Percentiles rank a stretch among this genome's conserved stretches.
Conservation (phyloP, 2,113 vertebrate species). For the Nibea coibor region DNA sequence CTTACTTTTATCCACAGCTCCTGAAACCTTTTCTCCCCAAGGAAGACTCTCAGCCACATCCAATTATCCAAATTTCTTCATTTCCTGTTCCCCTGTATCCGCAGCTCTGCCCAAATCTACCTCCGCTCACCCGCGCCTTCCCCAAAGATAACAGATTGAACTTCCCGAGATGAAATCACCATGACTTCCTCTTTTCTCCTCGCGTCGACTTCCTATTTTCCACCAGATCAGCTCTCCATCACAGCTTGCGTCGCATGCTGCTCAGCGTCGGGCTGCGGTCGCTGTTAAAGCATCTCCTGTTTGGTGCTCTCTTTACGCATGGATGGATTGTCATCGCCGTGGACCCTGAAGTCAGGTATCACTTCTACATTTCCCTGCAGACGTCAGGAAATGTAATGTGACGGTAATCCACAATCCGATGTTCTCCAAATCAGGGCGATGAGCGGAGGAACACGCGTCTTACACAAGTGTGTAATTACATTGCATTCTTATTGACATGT, state of each 20-base stretch:
- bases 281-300: not conserved
- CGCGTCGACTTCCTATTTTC: not conserved
- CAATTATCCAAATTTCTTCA: constrained; percentile 28
- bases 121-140: not conserved
- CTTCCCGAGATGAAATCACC: constrained; percentile 2
- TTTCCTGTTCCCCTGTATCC: constrained; percentile 9
- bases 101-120: not conserved
- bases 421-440: not conserved
- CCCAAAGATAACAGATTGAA: constrained; percentile 13
- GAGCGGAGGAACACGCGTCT: not conserved
- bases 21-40: constrained; percentile 26
- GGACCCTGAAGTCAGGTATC: no score
- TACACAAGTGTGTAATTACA: no score
- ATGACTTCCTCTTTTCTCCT: constrained; percentile 3
- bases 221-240: not conserved
- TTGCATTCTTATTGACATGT: not conserved
- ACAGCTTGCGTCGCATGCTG: not conserved
- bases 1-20: constrained; percentile 22
- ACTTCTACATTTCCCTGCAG: not conserved
- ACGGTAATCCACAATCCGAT: not conserved
- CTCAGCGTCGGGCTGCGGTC: no score
- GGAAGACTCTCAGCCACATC: constrained; percentile 23
- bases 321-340: not conserved
- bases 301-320: not conserved
- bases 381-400: not conserved